phyloP scores from a whole-genome alignment of 1,140 invertebrate species.

The Eciton burchellii region DNA sequence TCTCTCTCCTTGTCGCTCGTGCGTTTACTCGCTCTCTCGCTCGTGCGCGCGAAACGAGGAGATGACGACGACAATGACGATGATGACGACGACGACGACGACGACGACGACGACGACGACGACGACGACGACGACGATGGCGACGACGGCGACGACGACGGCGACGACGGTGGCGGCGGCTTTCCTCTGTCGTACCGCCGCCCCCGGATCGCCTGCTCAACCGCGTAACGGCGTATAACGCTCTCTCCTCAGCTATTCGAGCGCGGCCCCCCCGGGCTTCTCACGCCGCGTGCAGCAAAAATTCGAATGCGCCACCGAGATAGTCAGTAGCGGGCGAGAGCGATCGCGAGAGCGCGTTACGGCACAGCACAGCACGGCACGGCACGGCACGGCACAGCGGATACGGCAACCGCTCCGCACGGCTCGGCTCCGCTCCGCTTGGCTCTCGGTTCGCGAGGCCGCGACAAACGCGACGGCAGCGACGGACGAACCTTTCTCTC shows the following conservation, averaged over 20 bases:
- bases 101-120: conserved; percentile 41
- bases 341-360: conserved; percentile 48
- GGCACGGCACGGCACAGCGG: neutral
- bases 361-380: conserved; percentile 27
- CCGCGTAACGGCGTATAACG: conserved; percentile 53
- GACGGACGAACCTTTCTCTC: conserved; percentile 11
- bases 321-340: conserved; percentile 55
- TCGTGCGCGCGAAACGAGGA: conserved; percentile 67
- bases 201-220: conserved; percentile 40
- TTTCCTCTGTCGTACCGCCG: conserved; percentile 64
- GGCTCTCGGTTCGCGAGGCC: conserved; percentile 33
- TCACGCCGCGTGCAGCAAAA: conserved; percentile 66
- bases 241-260: conserved; percentile 5
- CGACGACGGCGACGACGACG: neutral
- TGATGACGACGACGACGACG: neutral
- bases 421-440: neutral
- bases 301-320: conserved; percentile 42
- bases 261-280: conserved; percentile 40
- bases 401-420: neutral
- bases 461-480: conserved; percentile 36
- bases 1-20: neutral
- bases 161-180: conserved; percentile 48
- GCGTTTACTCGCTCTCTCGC: conserved; percentile 27
- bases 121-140: conserved; percentile 43
- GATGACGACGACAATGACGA: neutral